Evolutionary conservation across 2,113 vertebrate species (phyloP), one percentile per base, ranked within the genome.

Genomic region (Saccopteryx bilineata): DNA sequence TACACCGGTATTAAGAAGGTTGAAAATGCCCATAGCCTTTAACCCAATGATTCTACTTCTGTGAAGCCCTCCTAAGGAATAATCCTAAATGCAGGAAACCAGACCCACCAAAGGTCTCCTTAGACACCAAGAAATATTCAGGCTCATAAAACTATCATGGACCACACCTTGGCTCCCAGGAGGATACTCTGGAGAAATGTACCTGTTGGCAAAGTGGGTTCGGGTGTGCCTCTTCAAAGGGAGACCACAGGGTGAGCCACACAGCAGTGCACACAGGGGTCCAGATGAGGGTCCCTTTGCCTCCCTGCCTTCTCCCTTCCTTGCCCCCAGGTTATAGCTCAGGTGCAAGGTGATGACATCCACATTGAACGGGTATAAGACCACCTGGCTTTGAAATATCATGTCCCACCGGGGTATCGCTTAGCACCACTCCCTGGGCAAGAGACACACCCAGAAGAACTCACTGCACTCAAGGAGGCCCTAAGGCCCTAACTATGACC

Each of bases 221-320:
- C n/a, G 21, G 21, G 21, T 0, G 13, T 1, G 12, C 17, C 28
- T 61, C 75, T 84, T 50, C 24, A 28, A 0, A 5, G 17, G 66
- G 31, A 85, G 48, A n/a, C 75, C 28, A 2, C 0, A 1, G 0
- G 9, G 78, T 1, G 8, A 39, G 21, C 56, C 11, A 33, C 2
- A 18, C 0, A 19, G 83, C 71, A n/a, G 28, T 54, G 39, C 46
- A 19, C 65, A 39, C 26, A 26, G 18, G 19, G 5, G 72, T 46
- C 68, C 61, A 48, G 31, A 78, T 14, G 31, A 78, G 31, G 63
- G 66, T 33, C 23, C 76, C 52, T 61, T 17, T 58, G 10, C n/a
- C 54, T 68, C 39, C 69, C 39, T 28, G 17, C 2, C 3, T 9
- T 19, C 31, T 31, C 52, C 8, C 31, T 80, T 58, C 52, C 52